These are phyloP conservation scores for Phalacrocorax brasilianus DNA, from an alignment of 2,113 vertebrate genomes.

Conservation along the genomic window DNA sequence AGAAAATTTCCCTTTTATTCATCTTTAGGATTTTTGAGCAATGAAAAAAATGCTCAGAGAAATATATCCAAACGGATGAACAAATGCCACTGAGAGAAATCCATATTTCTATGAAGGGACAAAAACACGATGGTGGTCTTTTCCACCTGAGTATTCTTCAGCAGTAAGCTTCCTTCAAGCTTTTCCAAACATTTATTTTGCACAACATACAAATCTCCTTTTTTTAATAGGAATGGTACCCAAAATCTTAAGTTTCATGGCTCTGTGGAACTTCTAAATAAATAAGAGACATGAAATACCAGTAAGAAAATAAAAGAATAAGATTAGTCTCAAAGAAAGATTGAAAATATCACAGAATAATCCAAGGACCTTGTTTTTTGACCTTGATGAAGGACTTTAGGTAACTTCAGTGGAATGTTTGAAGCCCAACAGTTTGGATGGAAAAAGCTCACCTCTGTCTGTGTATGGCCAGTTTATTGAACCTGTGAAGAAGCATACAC, in stretches of 20 bases:
- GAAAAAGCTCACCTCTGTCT: background rate
- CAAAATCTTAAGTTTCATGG: background rate
- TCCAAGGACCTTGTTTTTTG: background rate
- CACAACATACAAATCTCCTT: background rate
- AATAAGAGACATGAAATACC: background rate
- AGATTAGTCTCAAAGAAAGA: background rate
- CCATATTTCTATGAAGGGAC: background rate
- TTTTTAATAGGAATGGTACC: background rate
- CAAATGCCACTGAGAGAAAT: background rate
- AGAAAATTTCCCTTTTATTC: background rate
- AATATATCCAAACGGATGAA: background rate
- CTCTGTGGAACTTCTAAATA: background rate
- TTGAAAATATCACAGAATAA: background rate
- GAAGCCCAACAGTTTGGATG: background rate
- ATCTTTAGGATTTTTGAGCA: background rate
- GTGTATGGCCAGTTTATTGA: background rate
- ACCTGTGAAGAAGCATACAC: background rate
- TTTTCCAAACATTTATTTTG: background rate
- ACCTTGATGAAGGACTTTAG: background rate
- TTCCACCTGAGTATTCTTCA: background rate
- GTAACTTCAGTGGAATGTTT: background rate
- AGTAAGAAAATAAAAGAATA: background rate
- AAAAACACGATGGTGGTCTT: background rate
- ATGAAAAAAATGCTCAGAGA: background rate
- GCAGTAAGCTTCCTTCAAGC: background rate